Evolutionary conservation across 2,888 invertebrate species (phyloP), one percentile per base, ranked within the genome.

Genomic region (Serrognathus titanus): DNA sequence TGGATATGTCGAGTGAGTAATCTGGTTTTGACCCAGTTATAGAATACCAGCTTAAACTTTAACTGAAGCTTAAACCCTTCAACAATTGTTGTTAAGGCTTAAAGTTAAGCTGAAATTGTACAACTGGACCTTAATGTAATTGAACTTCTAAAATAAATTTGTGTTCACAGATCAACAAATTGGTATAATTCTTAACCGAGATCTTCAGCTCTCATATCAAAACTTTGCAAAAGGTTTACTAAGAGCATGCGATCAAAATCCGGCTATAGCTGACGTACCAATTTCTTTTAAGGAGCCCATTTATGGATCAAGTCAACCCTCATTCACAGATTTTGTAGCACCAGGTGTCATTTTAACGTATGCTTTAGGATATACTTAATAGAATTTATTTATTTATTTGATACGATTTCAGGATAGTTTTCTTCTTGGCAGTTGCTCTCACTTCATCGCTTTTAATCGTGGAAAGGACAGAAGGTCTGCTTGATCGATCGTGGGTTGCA

Each of bases 291-390:
- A 89, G 72, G 85, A 91, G 60, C 94, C 94, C 41, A 90, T 94
- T 71, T 94, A 94, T 75, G 94, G 94, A 51, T 87, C 88, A 56
- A 89, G 85, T 75, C 88, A 92, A 73, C 94, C 96, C 2, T 94
- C 92, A 10, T 97, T 97, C 73, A 95, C 95, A 0, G 94, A 96
- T 77, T 97, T 96, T 78, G 96, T 97, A 59, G 96, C 96, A 10
- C 96, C 96, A 43, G 96, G 96, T 64, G 94, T 97, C 61, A 94
- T 96, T 69, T 80, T 96, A 65, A 94, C 93, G 93, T 94, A 78
- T 86, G 88, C 82, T 49, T 16, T 41, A 7, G 11, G 31, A 38
- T 11, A 47, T 20, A 12, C n/a, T n/a, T n/a, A 45, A 36, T 37
- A 24, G n/a, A 24, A 11, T 40, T 24, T 10, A 37, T 38, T 36